Conservation (phyloP, 2,113 vertebrate genomes). For the Leucopsar rothschildi region DNA sequence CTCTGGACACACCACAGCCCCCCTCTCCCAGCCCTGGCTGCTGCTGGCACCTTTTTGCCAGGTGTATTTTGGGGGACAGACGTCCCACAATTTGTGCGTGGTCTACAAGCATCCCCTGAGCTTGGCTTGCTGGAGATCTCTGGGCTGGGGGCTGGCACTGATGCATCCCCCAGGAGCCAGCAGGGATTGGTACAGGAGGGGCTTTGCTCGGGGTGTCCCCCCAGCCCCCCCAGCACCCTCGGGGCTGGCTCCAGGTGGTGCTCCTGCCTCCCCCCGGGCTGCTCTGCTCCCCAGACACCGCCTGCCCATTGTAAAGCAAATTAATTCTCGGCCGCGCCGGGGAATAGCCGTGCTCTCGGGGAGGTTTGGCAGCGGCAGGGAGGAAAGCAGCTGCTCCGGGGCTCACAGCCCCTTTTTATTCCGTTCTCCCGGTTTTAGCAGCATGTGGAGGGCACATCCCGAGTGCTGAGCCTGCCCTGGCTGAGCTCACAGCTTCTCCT, state of each 20-base stretch:
- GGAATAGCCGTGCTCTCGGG: background rate
- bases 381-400: constrained; percentile 40
- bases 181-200: background rate
- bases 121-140: accelerated
- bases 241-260: background rate
- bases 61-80: background rate
- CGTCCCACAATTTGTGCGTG: accelerated
- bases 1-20: background rate
- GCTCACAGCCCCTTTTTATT: background rate
- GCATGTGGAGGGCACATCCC: background rate
- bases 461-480: accelerated
- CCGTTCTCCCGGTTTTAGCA: background rate
- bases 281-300: background rate
- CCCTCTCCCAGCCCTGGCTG: background rate
- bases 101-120: background rate
- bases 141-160: background rate
- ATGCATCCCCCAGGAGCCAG: accelerated
- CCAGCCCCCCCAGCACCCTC: background rate
- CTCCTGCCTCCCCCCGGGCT: background rate
- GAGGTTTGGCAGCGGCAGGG: background rate
- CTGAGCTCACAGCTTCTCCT: background rate
- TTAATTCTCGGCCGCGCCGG: background rate
- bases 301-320: constrained; percentile 9
- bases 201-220: background rate
- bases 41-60: background rate